Evolutionary conservation across 1,140 invertebrate genomes (phyloP).

Genomic region (Sycophila sp.): DNA sequence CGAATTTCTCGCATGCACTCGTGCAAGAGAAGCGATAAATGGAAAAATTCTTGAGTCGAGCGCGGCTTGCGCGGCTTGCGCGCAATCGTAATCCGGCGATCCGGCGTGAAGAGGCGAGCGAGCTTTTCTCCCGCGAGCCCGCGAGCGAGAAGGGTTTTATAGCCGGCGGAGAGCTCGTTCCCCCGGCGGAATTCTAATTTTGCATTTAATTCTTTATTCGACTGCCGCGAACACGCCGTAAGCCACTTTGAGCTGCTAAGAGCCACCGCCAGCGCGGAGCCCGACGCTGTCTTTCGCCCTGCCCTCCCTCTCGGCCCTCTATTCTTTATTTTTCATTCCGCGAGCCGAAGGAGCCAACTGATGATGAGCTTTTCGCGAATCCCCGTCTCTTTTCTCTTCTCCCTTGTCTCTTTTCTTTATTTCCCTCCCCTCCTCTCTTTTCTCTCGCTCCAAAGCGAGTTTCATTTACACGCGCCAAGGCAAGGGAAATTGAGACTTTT

Average conservation of each 20-base stretch:
- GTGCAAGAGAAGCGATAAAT: constrained; percentile 64
- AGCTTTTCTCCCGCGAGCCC: neutral
- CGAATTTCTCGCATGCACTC: constrained; percentile 61
- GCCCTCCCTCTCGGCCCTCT: neutral
- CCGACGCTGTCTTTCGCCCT: neutral
- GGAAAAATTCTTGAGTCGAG: constrained; percentile 66
- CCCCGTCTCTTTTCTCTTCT: neutral
- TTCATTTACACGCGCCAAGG: neutral
- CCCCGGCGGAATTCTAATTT: constrained; percentile 54
- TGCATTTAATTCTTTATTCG: constrained; percentile 55
- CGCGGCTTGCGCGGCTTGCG: no score
- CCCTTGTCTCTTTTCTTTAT: neutral
- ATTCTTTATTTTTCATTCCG: neutral
- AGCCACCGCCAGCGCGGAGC: neutral
- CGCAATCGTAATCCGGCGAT: constrained; percentile 61
- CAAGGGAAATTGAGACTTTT: neutral
- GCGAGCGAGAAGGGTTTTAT: constrained; percentile 50
- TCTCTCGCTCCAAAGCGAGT: neutral
- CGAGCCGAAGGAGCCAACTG: constrained; percentile 1
- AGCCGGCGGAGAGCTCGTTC: constrained; percentile 46
- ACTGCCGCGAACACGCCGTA: constrained; percentile 39
- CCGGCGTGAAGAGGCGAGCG: constrained; percentile 45
- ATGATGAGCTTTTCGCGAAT: constrained; percentile 32
- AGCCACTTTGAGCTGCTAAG: constrained; percentile 39
- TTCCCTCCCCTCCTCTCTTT: neutral